Percentiles rank a stretch among this genome's conserved stretches.
phyloP scores from a whole-genome alignment of 2,888 invertebrate species.

The Nomada hirtipes region DNA sequence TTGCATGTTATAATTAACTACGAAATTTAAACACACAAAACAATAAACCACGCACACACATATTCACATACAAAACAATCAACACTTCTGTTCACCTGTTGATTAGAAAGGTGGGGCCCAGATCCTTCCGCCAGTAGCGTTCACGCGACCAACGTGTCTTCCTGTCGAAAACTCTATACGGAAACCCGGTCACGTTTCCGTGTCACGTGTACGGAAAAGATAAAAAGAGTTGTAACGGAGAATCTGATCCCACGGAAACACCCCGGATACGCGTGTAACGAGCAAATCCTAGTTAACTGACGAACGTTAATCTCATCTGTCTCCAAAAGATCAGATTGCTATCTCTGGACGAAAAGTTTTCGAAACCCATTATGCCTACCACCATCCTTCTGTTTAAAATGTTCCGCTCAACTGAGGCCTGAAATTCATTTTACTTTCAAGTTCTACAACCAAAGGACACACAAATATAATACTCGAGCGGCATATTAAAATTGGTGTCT shows the following conservation, averaged over 20 bases:
- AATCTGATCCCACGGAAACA: slow-evolving; percentile 59
- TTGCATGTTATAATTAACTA: too few species aligned
- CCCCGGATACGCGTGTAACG: slow-evolving; percentile 59
- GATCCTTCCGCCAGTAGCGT: slow-evolving; percentile 16
- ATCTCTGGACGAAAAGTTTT: neutral
- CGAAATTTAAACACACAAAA: neutral
- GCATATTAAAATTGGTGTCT: too few species aligned
- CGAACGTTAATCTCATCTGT: slow-evolving; percentile 37
- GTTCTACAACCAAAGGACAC: too few species aligned
- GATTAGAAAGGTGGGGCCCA: slow-evolving; percentile 23
- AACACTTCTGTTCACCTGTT: neutral
- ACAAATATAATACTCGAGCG: too few species aligned
- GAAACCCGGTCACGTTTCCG: slow-evolving; percentile 62
- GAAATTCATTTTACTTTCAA: too few species aligned
- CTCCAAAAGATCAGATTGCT: slow-evolving; percentile 17
- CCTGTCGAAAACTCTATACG: slow-evolving; percentile 46
- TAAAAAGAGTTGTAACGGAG: slow-evolving; percentile 62
- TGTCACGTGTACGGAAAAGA: slow-evolving; percentile 59
- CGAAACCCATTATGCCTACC: neutral
- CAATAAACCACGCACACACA: neutral
- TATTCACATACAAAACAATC: neutral
- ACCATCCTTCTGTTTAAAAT: neutral
- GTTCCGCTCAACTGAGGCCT: neutral
- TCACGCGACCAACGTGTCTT: slow-evolving; percentile 53
- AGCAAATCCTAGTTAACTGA: slow-evolving; percentile 32